phyloP scores from a whole-genome alignment of 2,113 vertebrate genomes.

The Engraulis encrasicolus region DNA sequence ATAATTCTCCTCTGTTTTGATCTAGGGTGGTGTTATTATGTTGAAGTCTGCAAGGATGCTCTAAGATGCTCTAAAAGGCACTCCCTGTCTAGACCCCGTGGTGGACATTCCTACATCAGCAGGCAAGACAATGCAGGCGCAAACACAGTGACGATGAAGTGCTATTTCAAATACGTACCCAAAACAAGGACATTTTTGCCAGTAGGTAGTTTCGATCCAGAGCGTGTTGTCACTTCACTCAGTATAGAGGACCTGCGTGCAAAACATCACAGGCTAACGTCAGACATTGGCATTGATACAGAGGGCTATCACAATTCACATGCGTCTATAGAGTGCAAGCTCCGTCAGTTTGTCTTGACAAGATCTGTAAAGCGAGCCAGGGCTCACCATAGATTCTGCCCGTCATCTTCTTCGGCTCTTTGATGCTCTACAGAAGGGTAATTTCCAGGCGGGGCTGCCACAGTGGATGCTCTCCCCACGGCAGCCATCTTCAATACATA shows the following conservation, averaged over 20 bases:
- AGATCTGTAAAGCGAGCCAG: not conserved
- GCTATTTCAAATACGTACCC: constrained; percentile 68
- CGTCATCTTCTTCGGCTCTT: constrained; percentile 77
- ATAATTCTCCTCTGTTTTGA: not conserved
- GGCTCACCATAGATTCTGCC: constrained; percentile 82
- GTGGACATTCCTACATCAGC: not conserved
- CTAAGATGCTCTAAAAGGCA: not conserved
- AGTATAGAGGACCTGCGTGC: constrained; percentile 83
- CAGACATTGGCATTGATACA: constrained; percentile 17
- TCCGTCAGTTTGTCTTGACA: not conserved
- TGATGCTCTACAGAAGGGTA: constrained; percentile 8
- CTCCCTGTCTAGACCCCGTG: constrained; percentile 22
- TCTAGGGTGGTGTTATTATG: not conserved
- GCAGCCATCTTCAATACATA: constrained; percentile 47
- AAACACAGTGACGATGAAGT: not conserved
- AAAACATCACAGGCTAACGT: constrained; percentile 33
- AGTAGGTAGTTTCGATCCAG: constrained; percentile 82
- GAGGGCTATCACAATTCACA: not conserved
- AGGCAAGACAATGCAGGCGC: not conserved
- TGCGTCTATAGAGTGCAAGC: not conserved
- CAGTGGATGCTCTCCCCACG: constrained; percentile 27
- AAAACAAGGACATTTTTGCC: constrained; percentile 83
- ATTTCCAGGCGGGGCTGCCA: constrained; percentile 22
- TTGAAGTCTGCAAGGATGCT: not conserved
- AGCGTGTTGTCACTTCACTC: constrained; percentile 85